Conservation (phyloP, 2,113 vertebrate genomes). For the mouse (Mus musculus) region GRCm39 chr7:77820501-77821000, state of each 20-base stretch:
- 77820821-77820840: not conserved
- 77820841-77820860: not conserved
- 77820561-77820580: not conserved
- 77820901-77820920: fast-evolving
- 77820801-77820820: not conserved
- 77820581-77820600: conserved; percentile 17
- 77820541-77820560: not conserved
- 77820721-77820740: not conserved
- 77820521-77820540: not conserved
- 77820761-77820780: not conserved
- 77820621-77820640: not conserved
- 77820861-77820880: not conserved
- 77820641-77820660: not conserved
- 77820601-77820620: not conserved
- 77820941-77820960: not conserved
- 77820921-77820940: not conserved
- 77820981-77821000: not conserved
- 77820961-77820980: too few species aligned
- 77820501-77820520: not conserved
- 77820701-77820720: not conserved
- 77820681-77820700: not conserved
- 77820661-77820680: not conserved
- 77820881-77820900: not conserved
- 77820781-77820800: too few species aligned
- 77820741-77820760: not conserved